Base-by-base conservation (phyloP, 2,888 invertebrate genomes). In the Trisateles emortualis region DNA sequence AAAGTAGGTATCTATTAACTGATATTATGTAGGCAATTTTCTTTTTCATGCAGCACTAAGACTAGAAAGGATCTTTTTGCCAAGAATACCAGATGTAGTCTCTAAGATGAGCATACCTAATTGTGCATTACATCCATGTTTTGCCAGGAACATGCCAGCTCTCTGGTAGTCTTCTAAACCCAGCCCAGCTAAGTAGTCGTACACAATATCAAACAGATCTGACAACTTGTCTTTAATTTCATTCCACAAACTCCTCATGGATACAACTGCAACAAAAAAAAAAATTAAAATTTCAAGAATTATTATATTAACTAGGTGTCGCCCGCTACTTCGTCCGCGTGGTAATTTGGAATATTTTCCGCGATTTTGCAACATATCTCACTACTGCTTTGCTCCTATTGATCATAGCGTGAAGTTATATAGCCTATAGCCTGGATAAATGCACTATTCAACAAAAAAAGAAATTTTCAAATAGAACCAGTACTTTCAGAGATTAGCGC, bases 211-310 rank as follows among this genome's bases (percentile, higher is more conserved):
- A 44, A 86, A 83, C 4, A 92, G 39, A 4, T 89, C 90, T 0
- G 76, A 66, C 0, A 92, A 68, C 45, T 86, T 83, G 0, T 63
- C 68, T 42, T 79, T 88, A 30, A 92, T 73, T 0, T 90, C 88
- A 1, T 79, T 51, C 92, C 92, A 92, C 26, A 89, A 66, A 1
- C 89, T 87, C 35, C 91, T 71, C 89, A 92, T 87, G 1, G 91
- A 84, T 11, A 90, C 81, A 40, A 77, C 92, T 92, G 78, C 11
- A 62, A 71, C 36, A 57, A 59, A 40, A 4, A 45, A 9, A 43
- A 1, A 3, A 5, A 22, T n/a, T n/a, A n/a, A n/a, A n/a, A n/a
- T n/a, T n/a, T n/a, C n/a, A n/a, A n/a, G n/a, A n/a, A n/a, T n/a
- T n/a, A n/a, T n/a, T n/a, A n/a, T n/a, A n/a, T n/a, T n/a, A n/a